Evolutionary conservation across 2,113 vertebrate genomes (phyloP), one percentile per base, ranked within the genome.

Genomic region (Microcebus lehilahytsara): DNA sequence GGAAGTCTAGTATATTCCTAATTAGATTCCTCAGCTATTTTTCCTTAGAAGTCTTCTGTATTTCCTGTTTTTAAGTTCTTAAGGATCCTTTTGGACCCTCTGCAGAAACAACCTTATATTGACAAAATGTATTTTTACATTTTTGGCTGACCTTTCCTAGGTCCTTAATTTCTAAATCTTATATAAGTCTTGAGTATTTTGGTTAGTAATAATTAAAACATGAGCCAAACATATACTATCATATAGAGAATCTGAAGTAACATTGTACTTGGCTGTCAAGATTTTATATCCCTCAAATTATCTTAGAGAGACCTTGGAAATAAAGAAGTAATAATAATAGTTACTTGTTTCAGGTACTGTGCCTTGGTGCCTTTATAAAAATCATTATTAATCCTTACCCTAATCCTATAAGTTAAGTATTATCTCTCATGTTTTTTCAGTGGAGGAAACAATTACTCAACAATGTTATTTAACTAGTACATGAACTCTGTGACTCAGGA

Each of bases 171-270:
- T 90, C 37, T 77, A 20, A 88, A 53, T 72, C 64, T 42, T 88
- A 93, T 9, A 16, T 67, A 34, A 77, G 27, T 85, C 30, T 78
- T 87, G 62, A 58, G 32, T 79, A 75, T 75, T 93, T 96, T 91
- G 62, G n/a, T 90, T 83, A 64, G 14, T 96, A 91, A 37, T 88
- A 71, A 84, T 85, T 56, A 92, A 93, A 95, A 90, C 30, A 58
- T n/a, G 8, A 49, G 34, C 14, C 37, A 85, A 74, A 81, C 32
- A 69, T 75, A 69, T 5, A 40, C 8, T 81, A 64, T 53, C 34
- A 93, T 67, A 23, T 78, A 74, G 32, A 95, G 23, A 66, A 71
- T 90, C 90, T 83, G 66, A 94, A 92, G 72, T 91, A 51, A 27
- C 67, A 64, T 94, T 96, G 5, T 1, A 51, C 27, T 91, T 30